A percentile compares a stretch with the other conserved stretches of the same genome.
phyloP scores from a whole-genome alignment of 2,888 invertebrate species.

The Synergus gifuensis region DNA sequence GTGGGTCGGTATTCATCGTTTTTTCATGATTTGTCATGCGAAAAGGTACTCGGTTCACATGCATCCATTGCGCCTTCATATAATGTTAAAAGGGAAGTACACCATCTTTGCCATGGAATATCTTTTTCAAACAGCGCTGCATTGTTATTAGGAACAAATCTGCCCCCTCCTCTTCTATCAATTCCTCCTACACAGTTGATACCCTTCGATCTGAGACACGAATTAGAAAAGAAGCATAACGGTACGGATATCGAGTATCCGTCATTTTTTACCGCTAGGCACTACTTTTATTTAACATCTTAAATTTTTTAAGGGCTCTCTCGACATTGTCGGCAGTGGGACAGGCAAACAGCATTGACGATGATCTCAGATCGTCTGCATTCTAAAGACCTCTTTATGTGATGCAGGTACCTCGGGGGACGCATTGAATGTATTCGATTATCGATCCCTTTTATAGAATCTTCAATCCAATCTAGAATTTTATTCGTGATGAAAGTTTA shows the following conservation, averaged over 20 bases:
- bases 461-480: not conserved
- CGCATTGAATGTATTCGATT: not conserved
- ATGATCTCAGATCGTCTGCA: slow-evolving; percentile 7
- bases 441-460: not conserved
- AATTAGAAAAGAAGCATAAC: slow-evolving; percentile 68
- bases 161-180: not conserved
- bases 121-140: not conserved
- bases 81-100: slow-evolving; percentile 9
- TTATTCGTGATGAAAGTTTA: not conserved
- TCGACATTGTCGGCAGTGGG: slow-evolving; percentile 21
- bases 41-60: slow-evolving; percentile 6
- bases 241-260: slow-evolving; percentile 73
- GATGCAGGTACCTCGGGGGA: slow-evolving; percentile 14
- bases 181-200: slow-evolving; percentile 56
- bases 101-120: slow-evolving; percentile 6
- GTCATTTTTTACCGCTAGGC: slow-evolving; percentile 56
- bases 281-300: slow-evolving; percentile 52
- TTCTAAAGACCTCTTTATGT: slow-evolving; percentile 26
- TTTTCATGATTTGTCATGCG: slow-evolving; percentile 13
- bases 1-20: not conserved
- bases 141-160: slow-evolving; percentile 20
- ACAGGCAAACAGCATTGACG: slow-evolving; percentile 22
- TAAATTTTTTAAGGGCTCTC: slow-evolving; percentile 48
- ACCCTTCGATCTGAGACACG: slow-evolving; percentile 59
- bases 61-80: not conserved